These are phyloP conservation scores for Ladona fulva DNA, from an alignment of 1,140 invertebrate species.

Conservation along the genomic window DNA sequence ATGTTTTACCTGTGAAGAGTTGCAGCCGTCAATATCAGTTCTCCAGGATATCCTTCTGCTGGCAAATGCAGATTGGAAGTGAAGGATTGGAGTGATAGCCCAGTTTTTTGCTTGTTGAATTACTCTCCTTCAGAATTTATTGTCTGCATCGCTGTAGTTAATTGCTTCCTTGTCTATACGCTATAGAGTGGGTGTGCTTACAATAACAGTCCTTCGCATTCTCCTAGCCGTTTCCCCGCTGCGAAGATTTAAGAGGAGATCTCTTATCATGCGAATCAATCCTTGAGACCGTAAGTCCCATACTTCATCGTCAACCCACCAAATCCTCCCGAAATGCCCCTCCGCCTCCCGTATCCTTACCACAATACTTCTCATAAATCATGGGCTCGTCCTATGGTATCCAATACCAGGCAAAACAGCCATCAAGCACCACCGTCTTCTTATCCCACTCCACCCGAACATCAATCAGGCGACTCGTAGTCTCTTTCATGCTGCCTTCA, in stretches of 20 bases:
- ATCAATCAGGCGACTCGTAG: neutral
- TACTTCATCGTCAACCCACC: neutral
- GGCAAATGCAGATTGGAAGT: no score
- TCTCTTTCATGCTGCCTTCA: conserved; percentile 14
- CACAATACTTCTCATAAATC: conserved; percentile 5
- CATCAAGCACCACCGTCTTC: neutral
- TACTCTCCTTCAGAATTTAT: no score
- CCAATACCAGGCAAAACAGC: conserved; percentile 1
- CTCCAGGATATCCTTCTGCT: no score
- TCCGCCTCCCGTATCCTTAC: neutral
- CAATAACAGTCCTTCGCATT: no score
- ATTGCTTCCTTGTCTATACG: no score
- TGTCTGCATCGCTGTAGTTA: no score
- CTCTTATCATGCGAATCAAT: conserved; percentile 5
- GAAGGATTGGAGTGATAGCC: no score
- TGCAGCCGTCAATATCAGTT: no score
- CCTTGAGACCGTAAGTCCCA: neutral
- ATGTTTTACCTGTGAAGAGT: no score
- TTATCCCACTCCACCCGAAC: neutral
- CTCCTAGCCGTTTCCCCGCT: no score
- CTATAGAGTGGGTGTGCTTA: no score
- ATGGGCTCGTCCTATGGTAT: neutral
- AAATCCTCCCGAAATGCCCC: neutral
- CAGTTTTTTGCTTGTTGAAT: no score
- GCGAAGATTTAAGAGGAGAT: neutral